Evolutionary conservation across 2,113 vertebrate genomes (phyloP).

Genomic region (Pachycephala philippinensis): DNA sequence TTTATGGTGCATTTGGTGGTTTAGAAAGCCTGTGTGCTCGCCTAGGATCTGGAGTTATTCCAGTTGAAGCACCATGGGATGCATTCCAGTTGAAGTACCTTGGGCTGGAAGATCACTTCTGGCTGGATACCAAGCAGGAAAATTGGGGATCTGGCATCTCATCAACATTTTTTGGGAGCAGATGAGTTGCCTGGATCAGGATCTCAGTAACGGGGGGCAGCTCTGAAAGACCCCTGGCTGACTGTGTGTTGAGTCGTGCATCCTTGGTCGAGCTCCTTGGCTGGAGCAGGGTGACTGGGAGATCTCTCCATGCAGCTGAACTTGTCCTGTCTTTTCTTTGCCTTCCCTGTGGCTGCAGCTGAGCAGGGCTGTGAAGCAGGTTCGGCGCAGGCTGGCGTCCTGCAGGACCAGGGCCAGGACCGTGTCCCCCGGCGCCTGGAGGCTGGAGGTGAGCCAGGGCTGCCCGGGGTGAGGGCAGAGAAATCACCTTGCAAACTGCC

Average conservation of each 20-base stretch:
- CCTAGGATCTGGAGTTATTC: background rate
- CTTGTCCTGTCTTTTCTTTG: background rate
- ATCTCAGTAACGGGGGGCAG: background rate
- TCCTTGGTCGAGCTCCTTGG: background rate
- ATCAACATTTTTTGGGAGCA: background rate
- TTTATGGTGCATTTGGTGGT: background rate
- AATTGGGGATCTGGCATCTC: background rate
- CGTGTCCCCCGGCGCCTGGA: slow-evolving; percentile 58
- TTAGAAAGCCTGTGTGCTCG: fast-evolving
- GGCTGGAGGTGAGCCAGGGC: slow-evolving; percentile 69
- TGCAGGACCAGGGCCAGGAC: slow-evolving; percentile 70
- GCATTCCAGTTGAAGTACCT: background rate
- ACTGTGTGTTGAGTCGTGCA: fast-evolving
- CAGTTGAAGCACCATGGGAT: background rate
- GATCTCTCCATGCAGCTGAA: background rate
- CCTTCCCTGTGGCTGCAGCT: slow-evolving; percentile 62
- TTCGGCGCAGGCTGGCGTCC: slow-evolving; percentile 79
- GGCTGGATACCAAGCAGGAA: background rate
- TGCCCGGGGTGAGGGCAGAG: background rate
- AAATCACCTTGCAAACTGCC: no score
- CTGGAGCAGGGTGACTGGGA: background rate
- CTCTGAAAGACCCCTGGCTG: background rate
- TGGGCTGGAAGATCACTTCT: background rate
- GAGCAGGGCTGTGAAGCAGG: slow-evolving; percentile 73
- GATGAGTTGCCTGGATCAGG: background rate